Percentiles rank a stretch among this genome's conserved stretches.
Conservation (phyloP, 2,888 invertebrate genomes). For the Atherix ibis region DNA sequence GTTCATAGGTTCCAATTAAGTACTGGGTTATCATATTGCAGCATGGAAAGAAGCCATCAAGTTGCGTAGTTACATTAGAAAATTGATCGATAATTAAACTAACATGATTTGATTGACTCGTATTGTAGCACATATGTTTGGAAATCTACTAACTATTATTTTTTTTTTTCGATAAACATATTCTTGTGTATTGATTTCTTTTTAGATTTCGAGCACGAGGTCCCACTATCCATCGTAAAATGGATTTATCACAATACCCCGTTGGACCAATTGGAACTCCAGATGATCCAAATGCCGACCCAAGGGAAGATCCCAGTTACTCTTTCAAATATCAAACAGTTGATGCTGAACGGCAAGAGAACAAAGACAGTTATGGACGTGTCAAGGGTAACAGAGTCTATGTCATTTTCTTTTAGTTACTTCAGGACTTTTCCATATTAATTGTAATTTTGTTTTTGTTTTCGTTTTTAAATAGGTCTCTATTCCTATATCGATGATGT, state of each 20-base stretch:
- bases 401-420: not conserved
- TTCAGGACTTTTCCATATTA: not conserved
- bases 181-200: slow-evolving; percentile 1
- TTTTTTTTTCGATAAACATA: too few species aligned
- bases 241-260: slow-evolving; percentile 52
- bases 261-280: slow-evolving; percentile 48
- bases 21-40: too few species aligned
- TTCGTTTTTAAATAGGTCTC: slow-evolving; percentile 33
- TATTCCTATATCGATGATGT: slow-evolving; percentile 61
- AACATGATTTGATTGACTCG: too few species aligned
- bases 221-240: slow-evolving; percentile 55
- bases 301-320: slow-evolving; percentile 62
- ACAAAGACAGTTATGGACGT: slow-evolving; percentile 43
- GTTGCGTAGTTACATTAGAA: too few species aligned
- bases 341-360: slow-evolving; percentile 51
- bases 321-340: slow-evolving; percentile 50
- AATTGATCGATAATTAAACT: too few species aligned
- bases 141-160: too few species aligned
- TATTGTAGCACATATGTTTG: too few species aligned
- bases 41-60: too few species aligned
- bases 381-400: slow-evolving; percentile 36
- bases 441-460: too few species aligned
- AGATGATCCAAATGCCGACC: slow-evolving; percentile 59
- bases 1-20: too few species aligned
- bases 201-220: slow-evolving; percentile 54